Conservation (phyloP, 2,113 vertebrate genomes). For the Tetrax tetrax region DNA sequence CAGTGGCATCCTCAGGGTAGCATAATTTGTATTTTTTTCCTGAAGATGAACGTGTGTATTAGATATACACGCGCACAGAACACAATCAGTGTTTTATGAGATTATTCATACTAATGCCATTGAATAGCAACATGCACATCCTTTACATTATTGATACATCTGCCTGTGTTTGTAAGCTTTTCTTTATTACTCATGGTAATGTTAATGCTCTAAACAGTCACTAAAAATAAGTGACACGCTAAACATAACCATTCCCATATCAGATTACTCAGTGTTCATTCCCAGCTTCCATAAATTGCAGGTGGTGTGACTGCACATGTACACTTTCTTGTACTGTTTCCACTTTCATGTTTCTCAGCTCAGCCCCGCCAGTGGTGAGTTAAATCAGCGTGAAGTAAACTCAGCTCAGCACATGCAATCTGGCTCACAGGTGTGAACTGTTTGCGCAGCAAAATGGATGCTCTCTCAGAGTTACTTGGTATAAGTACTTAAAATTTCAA, state of each 20-base stretch:
- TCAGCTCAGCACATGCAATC: conserved; percentile 52
- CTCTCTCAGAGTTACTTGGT: conserved; percentile 17
- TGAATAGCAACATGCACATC: neutral
- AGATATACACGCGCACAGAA: neutral
- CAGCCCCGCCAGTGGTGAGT: conserved; percentile 57
- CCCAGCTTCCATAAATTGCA: conserved; percentile 59
- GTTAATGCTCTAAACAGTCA: conserved; percentile 48
- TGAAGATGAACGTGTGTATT: neutral
- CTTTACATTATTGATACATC: conserved; percentile 40
- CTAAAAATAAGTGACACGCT: conserved; percentile 43
- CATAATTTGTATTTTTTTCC: neutral
- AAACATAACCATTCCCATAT: conserved; percentile 42
- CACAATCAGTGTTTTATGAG: neutral
- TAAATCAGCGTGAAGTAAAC: conserved; percentile 57
- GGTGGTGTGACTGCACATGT: conserved; percentile 52
- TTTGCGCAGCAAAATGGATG: conserved; percentile 9
- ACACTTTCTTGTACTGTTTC: conserved; percentile 34
- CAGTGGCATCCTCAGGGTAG: neutral
- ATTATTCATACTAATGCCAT: conserved; percentile 2
- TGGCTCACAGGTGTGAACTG: conserved; percentile 51
- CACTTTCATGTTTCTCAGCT: conserved; percentile 50
- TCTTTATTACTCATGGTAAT: conserved; percentile 55
- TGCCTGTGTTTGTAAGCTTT: conserved; percentile 58
- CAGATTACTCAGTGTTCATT: conserved; percentile 48
- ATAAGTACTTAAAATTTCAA: conserved; percentile 53